Percentiles rank a stretch among this genome's conserved stretches.
These are phyloP conservation scores for Drosophila imparisetae DNA, from an alignment of 2,888 invertebrate species.

Conservation along the genomic window DNA sequence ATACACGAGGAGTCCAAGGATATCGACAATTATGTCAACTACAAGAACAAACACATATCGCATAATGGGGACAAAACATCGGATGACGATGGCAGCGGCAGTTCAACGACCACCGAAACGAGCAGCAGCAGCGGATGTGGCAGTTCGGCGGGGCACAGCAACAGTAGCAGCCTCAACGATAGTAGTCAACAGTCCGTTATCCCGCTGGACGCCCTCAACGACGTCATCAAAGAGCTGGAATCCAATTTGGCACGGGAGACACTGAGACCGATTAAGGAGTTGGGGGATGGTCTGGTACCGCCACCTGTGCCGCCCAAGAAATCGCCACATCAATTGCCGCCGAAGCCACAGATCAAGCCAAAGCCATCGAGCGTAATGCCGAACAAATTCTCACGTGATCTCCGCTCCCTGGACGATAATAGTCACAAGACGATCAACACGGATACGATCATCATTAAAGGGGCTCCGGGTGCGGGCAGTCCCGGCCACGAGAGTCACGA, in stretches of 20 bases:
- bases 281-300: constrained; percentile 58
- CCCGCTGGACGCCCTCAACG: constrained; percentile 72
- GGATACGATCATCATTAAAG: constrained; percentile 83
- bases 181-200: constrained; percentile 76
- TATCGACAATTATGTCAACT: constrained; percentile 90
- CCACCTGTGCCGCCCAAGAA: constrained; percentile 85
- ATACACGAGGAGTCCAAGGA: constrained; percentile 93
- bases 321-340: constrained; percentile 83
- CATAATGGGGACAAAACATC: constrained; percentile 85
- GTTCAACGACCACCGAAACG: constrained; percentile 71
- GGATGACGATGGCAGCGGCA: constrained; percentile 85
- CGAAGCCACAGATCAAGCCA: constrained; percentile 87
- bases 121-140: constrained; percentile 74
- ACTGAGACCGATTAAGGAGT: constrained; percentile 64
- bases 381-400: constrained; percentile 84
- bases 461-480: constrained; percentile 64
- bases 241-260: constrained; percentile 78
- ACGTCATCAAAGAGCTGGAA: constrained; percentile 82
- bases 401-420: constrained; percentile 73
- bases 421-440: constrained; percentile 73
- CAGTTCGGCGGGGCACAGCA: constrained; percentile 79
- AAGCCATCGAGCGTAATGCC: constrained; percentile 82
- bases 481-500: constrained; percentile 68
- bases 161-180: constrained; percentile 82
- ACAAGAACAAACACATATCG: constrained; percentile 90